phyloP scores from a whole-genome alignment of 1,140 invertebrate species.

The Drosophila pseudoananassae region DNA sequence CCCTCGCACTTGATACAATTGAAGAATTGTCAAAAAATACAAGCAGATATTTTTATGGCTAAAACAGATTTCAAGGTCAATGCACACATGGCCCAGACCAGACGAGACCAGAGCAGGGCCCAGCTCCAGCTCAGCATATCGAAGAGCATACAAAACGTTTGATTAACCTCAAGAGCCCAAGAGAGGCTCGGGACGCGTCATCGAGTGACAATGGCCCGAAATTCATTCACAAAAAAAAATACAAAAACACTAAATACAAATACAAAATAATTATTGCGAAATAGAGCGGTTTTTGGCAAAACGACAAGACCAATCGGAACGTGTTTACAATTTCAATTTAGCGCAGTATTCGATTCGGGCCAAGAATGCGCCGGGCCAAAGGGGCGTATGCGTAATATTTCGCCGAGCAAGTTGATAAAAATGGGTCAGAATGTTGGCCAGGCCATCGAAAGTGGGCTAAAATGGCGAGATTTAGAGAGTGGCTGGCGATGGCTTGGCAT shows the following conservation, averaged over 20 bases:
- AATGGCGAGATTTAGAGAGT: background rate
- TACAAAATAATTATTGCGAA: constrained; percentile 71
- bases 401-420: background rate
- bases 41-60: constrained; percentile 43
- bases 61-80: constrained; percentile 64
- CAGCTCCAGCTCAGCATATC: constrained; percentile 23
- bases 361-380: constrained; percentile 65
- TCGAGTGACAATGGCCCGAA: constrained; percentile 69
- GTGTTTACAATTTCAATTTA: constrained; percentile 58
- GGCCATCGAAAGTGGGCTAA: background rate
- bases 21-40: constrained; percentile 70
- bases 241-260: constrained; percentile 3
- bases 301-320: constrained; percentile 48
- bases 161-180: constrained; percentile 75
- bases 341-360: constrained; percentile 5
- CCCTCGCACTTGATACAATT: constrained; percentile 63
- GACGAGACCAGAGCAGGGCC: constrained; percentile 4
- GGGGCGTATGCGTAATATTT: constrained; percentile 53
- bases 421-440: constrained; percentile 1
- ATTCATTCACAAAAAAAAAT: constrained; percentile 49
- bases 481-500: constrained; percentile 30
- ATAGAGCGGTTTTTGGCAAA: constrained; percentile 67
- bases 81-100: constrained; percentile 32
- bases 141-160: constrained; percentile 75
- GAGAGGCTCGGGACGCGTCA: constrained; percentile 29